phyloP scores from a whole-genome alignment of 2,888 invertebrate species.

The Erebia palarica region DNA sequence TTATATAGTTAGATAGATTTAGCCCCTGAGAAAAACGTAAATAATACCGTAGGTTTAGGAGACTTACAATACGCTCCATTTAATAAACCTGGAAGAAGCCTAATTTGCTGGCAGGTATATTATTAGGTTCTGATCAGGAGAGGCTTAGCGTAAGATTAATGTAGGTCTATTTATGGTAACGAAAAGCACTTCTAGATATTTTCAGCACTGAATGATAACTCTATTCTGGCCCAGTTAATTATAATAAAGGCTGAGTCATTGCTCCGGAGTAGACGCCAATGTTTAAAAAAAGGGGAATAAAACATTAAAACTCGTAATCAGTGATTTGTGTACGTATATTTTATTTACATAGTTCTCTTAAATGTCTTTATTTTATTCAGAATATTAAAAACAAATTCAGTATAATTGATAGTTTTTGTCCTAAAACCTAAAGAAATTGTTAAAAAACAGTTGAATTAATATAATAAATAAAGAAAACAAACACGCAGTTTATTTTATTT shows the following conservation, averaged over 20 bases:
- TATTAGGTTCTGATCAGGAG: neutral
- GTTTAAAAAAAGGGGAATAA: neutral
- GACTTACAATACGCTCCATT: neutral
- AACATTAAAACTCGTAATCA: constrained; percentile 35
- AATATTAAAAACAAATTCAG: neutral
- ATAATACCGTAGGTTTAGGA: constrained; percentile 15
- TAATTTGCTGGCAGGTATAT: constrained; percentile 17
- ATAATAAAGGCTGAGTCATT: constrained; percentile 26
- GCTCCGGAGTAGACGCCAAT: constrained; percentile 26
- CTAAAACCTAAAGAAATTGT: constrained; percentile 8
- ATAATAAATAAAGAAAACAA: constrained; percentile 27
- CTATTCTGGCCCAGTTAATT: neutral
- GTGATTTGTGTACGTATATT: constrained; percentile 37
- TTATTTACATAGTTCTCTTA: neutral
- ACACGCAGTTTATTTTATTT: constrained; percentile 32
- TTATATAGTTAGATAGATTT: constrained; percentile 3
- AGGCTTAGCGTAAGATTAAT: neutral
- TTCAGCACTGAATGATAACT: constrained; percentile 11
- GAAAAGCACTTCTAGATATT: neutral
- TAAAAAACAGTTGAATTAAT: constrained; percentile 16
- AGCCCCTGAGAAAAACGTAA: constrained; percentile 1
- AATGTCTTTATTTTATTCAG: constrained; percentile 8
- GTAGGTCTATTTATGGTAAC: neutral
- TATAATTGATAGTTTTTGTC: neutral
- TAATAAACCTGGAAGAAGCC: constrained; percentile 11